Evolutionary conservation across 2,113 vertebrate species (phyloP).

Genomic region (Turdus rufiventris): DNA sequence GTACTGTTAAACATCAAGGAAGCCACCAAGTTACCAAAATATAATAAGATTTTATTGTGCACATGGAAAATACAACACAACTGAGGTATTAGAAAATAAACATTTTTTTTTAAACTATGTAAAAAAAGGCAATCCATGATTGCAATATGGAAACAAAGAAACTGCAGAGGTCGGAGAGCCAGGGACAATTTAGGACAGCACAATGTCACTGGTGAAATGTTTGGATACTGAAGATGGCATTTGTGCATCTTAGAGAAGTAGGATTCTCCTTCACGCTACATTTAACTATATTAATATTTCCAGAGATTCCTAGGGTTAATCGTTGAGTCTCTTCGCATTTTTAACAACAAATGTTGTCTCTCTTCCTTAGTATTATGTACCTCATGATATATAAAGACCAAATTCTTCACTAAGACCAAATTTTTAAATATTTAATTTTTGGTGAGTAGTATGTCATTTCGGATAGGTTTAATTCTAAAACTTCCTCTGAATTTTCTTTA

Average conservation of each 20-base stretch:
- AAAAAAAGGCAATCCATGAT: background rate
- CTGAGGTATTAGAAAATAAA: slow-evolving; percentile 49
- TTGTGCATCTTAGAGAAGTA: background rate
- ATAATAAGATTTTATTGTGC: background rate
- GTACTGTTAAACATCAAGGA: background rate
- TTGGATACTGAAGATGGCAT: background rate
- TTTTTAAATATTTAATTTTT: background rate
- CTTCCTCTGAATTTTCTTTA: background rate
- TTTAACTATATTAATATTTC: background rate
- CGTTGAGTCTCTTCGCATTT: background rate
- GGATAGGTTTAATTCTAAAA: background rate
- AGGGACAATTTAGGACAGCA: background rate
- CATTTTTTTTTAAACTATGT: rapidly evolving
- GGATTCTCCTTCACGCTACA: background rate
- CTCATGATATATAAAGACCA: background rate
- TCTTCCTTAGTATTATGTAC: background rate
- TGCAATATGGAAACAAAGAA: slow-evolving; percentile 57
- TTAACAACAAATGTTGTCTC: background rate
- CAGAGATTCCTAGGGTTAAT: background rate
- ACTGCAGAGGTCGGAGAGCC: background rate
- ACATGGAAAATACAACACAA: background rate
- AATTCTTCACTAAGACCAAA: background rate
- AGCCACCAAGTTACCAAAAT: background rate
- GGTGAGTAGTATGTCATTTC: background rate
- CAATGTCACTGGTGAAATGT: background rate